These are phyloP conservation scores for Samia ricini DNA, from an alignment of 1,140 invertebrate species.

Conservation along the genomic window DNA sequence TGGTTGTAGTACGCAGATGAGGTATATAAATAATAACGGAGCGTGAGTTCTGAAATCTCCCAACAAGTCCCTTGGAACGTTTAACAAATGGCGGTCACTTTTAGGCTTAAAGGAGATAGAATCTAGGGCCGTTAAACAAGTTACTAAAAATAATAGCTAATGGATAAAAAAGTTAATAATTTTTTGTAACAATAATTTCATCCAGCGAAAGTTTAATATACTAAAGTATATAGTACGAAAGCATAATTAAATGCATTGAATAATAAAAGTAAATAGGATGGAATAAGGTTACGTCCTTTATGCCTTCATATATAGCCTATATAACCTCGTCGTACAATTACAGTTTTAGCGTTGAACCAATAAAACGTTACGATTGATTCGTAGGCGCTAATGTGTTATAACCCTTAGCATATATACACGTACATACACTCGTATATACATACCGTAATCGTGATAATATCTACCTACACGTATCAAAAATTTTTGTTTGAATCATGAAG, in stretches of 20 bases:
- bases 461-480: not conserved
- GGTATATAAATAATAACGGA: too few species aligned
- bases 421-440: not conserved
- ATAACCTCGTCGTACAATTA: not conserved
- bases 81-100: too few species aligned
- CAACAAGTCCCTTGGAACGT: too few species aligned
- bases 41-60: too few species aligned
- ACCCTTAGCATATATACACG: not conserved
- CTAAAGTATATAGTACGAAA: not conserved
- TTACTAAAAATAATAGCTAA: too few species aligned
- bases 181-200: not conserved
- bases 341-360: not conserved
- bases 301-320: not conserved
- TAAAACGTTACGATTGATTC: conserved; percentile 6
- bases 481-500: too few species aligned
- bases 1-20: too few species aligned
- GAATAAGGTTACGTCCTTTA: not conserved
- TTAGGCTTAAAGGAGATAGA: too few species aligned
- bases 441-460: not conserved
- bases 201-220: not conserved
- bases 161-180: too few species aligned
- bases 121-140: too few species aligned
- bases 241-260: not conserved
- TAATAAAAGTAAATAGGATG: not conserved
- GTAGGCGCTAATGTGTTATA: conserved; percentile 5